Evolutionary conservation across 2,113 vertebrate species (phyloP), one percentile per base, ranked within the genome.

Genomic region (Zosterops lateralis): DNA sequence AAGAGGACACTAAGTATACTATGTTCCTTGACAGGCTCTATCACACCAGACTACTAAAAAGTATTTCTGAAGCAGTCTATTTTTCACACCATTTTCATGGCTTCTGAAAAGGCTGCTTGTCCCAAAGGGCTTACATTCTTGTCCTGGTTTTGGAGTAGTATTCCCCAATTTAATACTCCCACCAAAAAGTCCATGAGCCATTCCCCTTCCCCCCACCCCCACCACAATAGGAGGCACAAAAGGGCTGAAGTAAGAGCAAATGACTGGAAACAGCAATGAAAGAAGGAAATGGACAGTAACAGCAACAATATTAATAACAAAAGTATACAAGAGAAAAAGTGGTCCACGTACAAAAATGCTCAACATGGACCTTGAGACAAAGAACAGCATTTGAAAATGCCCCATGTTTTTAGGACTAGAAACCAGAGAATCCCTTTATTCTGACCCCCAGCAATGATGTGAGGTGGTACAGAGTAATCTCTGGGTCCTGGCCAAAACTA

Each of bases 401-500:
- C 8, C 8, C 18, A 28, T 0, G 0, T 11, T 38, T 66, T 58
- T n/a, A 74, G 24, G 28, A 53, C 10, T 51, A 45, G 60, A 66
- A 66, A 22, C 32, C 68, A 66, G 53, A 32, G 18, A 45, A 8
- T 38, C 8, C 19, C 45, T 67, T 60, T 81, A 6, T 36, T 5
- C 44, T 57, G 28, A 38, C 13, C 11, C 6, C 13, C 0, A 0
- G n/a, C 16, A 74, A 88, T 7, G 5, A 50, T 2, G 3, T n/a
- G 38, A 53, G 22, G 32, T 29, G 12, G 22, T 38, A 53, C 5
- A 53, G 22, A 66, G 38, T 24, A 29, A 58, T 12, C 22, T 38
- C 60, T 3, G 8, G 8, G n/a, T 45, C 32, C 60, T n/a, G 38
- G 8, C 4, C 45, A 53, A 53, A 81, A n/a, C 13, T 24, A 53